These are phyloP conservation scores for Archocentrus centrarchus DNA, from an alignment of 2,113 vertebrate genomes.

Conservation along the genomic window DNA sequence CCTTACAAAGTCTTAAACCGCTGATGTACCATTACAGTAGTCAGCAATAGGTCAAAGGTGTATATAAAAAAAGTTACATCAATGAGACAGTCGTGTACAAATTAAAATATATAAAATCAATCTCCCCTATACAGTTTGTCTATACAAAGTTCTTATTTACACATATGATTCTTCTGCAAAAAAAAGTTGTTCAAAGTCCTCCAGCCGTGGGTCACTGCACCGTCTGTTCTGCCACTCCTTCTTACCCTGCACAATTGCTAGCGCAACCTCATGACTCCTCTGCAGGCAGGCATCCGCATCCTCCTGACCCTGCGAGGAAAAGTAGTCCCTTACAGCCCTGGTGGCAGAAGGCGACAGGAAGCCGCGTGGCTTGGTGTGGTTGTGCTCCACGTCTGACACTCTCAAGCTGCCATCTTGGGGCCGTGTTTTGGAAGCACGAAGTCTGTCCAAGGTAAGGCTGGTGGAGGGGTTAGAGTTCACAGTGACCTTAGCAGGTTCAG, in stretches of 20 bases:
- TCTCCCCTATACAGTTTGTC: conserved; percentile 14
- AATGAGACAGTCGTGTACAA: conserved; percentile 1
- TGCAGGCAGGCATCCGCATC: conserved; percentile 68
- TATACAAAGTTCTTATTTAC: conserved; percentile 50
- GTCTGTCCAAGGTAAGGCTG: conserved; percentile 48
- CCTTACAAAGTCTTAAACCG: conserved; percentile 7
- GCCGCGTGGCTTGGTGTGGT: conserved; percentile 27
- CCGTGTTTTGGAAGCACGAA: neutral
- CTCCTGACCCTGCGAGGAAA: conserved; percentile 63
- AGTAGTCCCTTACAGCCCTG: conserved; percentile 67
- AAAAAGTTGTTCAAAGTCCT: conserved; percentile 85
- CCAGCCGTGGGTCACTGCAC: conserved; percentile 82
- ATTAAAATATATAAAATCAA: conserved; percentile 9
- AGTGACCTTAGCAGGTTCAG: conserved; percentile 41
- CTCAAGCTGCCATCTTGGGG: conserved; percentile 39
- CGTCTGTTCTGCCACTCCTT: conserved; percentile 79
- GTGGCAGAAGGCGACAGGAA: conserved; percentile 74
- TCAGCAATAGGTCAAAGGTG: neutral
- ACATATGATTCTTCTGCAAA: conserved; percentile 84
- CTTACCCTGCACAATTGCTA: conserved; percentile 75
- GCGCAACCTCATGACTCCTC: conserved; percentile 73
- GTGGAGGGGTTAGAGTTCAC: neutral
- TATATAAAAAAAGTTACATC: conserved; percentile 3
- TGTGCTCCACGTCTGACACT: conserved; percentile 47
- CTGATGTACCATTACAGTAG: conserved; percentile 39